A percentile compares a stretch with the other conserved stretches of the same genome.
Evolutionary conservation across 2,113 vertebrate species (phyloP).

Genomic region (Prunella himalayana): DNA sequence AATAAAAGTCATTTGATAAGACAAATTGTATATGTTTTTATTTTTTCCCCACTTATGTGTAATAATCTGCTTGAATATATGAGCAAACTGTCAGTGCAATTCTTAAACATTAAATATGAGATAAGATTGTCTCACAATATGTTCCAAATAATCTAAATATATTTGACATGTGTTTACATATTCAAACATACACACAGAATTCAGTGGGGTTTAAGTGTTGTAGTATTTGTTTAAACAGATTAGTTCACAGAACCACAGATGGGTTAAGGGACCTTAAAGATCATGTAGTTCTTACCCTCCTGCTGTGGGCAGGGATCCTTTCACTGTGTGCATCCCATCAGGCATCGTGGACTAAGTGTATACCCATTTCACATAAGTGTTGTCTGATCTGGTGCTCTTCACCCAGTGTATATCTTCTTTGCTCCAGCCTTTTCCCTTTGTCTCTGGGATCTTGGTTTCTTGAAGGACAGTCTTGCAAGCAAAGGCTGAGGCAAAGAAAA

Average conservation of each 20-base stretch:
- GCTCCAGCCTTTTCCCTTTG: background rate
- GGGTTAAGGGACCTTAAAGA: background rate
- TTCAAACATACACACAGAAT: background rate
- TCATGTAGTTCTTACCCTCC: background rate
- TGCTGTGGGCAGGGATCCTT: background rate
- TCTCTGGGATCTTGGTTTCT: background rate
- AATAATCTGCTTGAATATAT: background rate
- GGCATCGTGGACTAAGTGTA: background rate
- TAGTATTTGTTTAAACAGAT: background rate
- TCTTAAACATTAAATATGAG: background rate
- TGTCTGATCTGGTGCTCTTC: background rate
- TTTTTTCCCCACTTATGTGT: fast-evolving
- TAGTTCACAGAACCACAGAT: background rate
- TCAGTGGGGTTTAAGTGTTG: background rate
- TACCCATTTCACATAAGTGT: background rate
- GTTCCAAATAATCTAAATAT: background rate
- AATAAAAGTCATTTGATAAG: background rate
- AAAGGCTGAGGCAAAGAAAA: background rate
- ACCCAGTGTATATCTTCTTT: background rate
- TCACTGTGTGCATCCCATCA: background rate
- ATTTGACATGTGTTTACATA: background rate
- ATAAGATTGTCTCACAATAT: background rate
- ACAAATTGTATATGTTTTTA: background rate
- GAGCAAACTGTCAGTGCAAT: background rate
- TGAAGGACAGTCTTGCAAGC: background rate